Base-by-base conservation (phyloP, 92 coral and sea anemone genomes). In the Siderastrea radians region DNA sequence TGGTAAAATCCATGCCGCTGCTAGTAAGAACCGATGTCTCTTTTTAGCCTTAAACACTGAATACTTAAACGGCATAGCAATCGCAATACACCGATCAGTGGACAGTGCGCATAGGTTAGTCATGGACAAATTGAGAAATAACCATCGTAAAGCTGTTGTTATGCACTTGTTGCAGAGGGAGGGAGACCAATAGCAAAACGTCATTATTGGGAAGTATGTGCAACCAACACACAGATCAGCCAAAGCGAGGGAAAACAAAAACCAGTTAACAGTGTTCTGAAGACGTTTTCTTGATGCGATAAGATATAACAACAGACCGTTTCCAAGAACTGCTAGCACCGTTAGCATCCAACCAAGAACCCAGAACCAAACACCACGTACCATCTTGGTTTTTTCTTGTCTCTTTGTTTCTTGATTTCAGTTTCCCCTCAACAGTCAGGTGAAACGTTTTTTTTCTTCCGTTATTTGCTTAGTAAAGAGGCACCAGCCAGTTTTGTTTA, bases 21-120 rank as follows among this genome's bases (percentile, higher is more conserved):
- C 60, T 16, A 94, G 82, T 8, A 85, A 88, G 69, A 87, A 48
- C 58, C 78, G 38, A 6, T 85, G 85, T 59, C 94, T 80, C 71
- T 70, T 78, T 46, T 82, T 61, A 51, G 89, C 78, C n/a, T 88
- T 81, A 16, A 49, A 63, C 3, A 81, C 66, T 11, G 92, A 26
- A 26, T 92, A 93, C 75, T 80, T 68, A 48, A 93, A 54, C 3
- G 96, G 96, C 2, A 85, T 46, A 3, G 90, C 80, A 78, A 93
- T 90, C 15, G 96, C 96, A 49, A 87, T 81, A 85, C 84, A 90
- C 44, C 97, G 91, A 65, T 94, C 97, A 50, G 89, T 68, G 14
- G 97, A 83, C 67, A 94, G 85, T 14, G 97, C 95, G 44, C 82
- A 77, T 9, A 77, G 17, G 68, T 77, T 77, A 45, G 82, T 77